Base-by-base conservation (phyloP, 1,140 invertebrate species). In the Zophobas morio region DNA sequence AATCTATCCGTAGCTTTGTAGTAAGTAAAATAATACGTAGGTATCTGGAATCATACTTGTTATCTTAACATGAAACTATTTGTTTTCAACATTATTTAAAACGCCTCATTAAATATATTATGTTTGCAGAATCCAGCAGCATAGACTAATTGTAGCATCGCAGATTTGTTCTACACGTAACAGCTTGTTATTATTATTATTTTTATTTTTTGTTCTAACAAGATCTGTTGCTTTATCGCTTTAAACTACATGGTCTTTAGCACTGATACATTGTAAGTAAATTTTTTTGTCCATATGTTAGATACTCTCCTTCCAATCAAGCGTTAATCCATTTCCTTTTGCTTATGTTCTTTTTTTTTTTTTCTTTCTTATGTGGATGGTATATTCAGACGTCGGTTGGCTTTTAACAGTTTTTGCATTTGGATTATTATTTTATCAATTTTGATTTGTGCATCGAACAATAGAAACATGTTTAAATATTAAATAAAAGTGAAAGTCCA, bases 131-230 rank as follows among this genome's bases (percentile, higher is more conserved):
- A 82, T 78, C 82, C 84, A 83, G 82, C 82, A 78, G 82, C 83
- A 84, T 84, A 81, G 82, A 83, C 82, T 84, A 84, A 84, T 82
- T 84, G 84, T 84, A 84, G 82, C 82, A 84, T 82, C 82, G 82
- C 82, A 82, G 82, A 82, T 78, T 81, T 84, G 79, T 83, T 73
- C 81, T 81, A 83, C 82, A 84, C 83, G 81, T 84, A 83, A 84
- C 78, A 80, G 76, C 78, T 82, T 79, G 78, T 81, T 78, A 70
- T 66, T 76, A 71, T 77, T 79, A 75, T 34, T 79, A 72, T 78
- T 78, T 76, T 77, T 74, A 75, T 54, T 34, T 73, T 70, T 51
- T 75, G 70, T 78, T 78, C 74, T 80, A 80, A 80, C 76, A 71
- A 76, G 75, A 79, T 74, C n/a, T 77, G 56, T 71, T 63, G 78